Evolutionary conservation across 2,113 vertebrate genomes (phyloP).

Genomic region (Chunga burmeisteri): DNA sequence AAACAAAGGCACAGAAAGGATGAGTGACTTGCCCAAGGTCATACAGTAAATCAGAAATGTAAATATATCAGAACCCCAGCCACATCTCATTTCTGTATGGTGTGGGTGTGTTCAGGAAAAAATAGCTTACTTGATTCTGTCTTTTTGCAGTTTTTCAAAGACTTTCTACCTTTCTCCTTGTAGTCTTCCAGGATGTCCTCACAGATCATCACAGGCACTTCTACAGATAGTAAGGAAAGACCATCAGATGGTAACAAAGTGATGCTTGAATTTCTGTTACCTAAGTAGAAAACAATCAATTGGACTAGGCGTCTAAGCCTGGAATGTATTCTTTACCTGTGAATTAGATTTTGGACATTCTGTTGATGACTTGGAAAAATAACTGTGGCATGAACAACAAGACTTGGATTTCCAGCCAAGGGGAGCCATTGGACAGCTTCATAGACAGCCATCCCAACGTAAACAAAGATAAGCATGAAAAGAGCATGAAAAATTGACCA

Average conservation of each 20-base stretch:
- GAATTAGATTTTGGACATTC: neutral
- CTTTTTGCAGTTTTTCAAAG: neutral
- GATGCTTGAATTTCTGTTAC: neutral
- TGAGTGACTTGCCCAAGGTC: neutral
- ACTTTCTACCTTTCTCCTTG: neutral
- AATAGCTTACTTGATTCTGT: neutral
- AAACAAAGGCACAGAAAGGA: slow-evolving; percentile 9
- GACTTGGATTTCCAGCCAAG: neutral
- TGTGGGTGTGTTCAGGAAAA: neutral
- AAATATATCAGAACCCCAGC: neutral
- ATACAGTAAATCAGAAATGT: neutral
- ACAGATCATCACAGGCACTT: neutral
- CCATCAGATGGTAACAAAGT: neutral
- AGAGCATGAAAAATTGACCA: neutral
- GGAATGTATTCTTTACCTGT: neutral
- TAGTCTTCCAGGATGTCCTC: neutral
- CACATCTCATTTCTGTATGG: neutral
- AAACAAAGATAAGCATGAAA: neutral
- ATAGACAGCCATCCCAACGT: neutral
- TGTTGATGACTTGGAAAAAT: neutral
- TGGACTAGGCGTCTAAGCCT: neutral
- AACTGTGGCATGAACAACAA: neutral
- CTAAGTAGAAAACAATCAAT: neutral
- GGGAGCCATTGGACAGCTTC: neutral
- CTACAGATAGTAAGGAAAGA: neutral